phyloP scores from a whole-genome alignment of 2,797 vertebrate genomes.

The Aulostomus chinensis region DNA sequence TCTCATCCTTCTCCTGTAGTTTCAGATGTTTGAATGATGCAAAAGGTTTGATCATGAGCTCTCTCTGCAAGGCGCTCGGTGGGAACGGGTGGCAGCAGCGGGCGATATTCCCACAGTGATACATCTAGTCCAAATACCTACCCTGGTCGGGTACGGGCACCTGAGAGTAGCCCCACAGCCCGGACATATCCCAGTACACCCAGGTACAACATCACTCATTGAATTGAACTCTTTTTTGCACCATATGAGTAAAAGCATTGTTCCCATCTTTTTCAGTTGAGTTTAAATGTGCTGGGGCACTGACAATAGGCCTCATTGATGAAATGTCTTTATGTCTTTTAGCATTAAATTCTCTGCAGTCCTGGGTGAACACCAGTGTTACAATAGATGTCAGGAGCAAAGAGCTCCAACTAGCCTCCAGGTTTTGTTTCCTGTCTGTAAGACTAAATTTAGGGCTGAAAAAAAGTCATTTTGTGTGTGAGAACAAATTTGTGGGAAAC shows the following conservation, averaged over 20 bases:
- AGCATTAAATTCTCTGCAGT: too few relatives aligned
- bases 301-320: too few relatives aligned
- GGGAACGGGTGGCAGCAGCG: slow-evolving; percentile 56
- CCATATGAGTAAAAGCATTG: not conserved
- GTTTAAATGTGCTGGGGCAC: too few relatives aligned
- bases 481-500: not conserved
- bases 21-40: not conserved
- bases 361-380: too few relatives aligned
- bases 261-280: not conserved
- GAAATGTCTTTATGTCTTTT: too few relatives aligned
- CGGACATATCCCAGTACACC: slow-evolving; percentile 82
- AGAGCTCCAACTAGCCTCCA: too few relatives aligned
- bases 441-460: too few relatives aligned
- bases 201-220: slow-evolving; percentile 52
- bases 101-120: slow-evolving; percentile 64
- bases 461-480: too few relatives aligned
- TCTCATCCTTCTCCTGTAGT: not conserved
- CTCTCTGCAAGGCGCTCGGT: slow-evolving; percentile 61
- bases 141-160: slow-evolving; percentile 85
- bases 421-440: too few relatives aligned
- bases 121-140: slow-evolving; percentile 77
- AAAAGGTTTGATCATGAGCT: not conserved
- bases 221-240: not conserved
- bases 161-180: slow-evolving; percentile 87
- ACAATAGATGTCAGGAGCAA: too few relatives aligned